Base-by-base conservation (phyloP, 2,797 vertebrate species). In the Malurus leucopterus region DNA sequence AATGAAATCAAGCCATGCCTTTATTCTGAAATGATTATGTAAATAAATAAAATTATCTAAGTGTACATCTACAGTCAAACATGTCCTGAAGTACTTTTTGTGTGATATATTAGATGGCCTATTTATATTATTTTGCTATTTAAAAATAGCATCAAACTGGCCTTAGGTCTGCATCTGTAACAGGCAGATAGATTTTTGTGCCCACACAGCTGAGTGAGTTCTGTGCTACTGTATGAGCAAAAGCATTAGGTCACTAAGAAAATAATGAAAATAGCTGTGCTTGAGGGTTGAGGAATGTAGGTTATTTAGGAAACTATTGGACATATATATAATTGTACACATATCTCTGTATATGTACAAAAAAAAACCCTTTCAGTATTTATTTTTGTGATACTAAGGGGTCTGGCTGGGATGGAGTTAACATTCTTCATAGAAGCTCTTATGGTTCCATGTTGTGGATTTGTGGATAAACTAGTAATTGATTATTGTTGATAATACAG, bases 11-110 rank as follows among this genome's bases (percentile, higher is more conserved):
- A 74, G 19, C 10, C 77, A n/a, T 51, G 23, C 61, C 44, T 90
- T 91, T 82, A 59, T 87, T 67, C 36, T 69, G 68, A 71, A 69
- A 68, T 32, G 8, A 38, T 86, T 86, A 75, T 21, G 14, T 47
- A 89, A 72, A n/a, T 81, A 84, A 93, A 84, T 90, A 86, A 93
- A 91, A 89, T 74, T 2, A 17, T 62, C 4, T 55, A 63, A 40
- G 18, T 79, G 16, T 65, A 74, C 22, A 21, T 73, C 70, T 94
- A 30, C 34, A 71, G 38, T 73, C 23, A 54, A 93, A 53, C 14
- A 13, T 43, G 2, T 79, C 36, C 23, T 46, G 22, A 79, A 71
- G 26, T 74, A 58, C 26, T 62, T 80, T 44, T 38, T 64, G 30
- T 40, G 15, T 58, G 15, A 50, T 70, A 23, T 46, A 77, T 61